Conservation (phyloP, 2,797 vertebrate genomes). For the Sphenodon punctatus region DNA sequence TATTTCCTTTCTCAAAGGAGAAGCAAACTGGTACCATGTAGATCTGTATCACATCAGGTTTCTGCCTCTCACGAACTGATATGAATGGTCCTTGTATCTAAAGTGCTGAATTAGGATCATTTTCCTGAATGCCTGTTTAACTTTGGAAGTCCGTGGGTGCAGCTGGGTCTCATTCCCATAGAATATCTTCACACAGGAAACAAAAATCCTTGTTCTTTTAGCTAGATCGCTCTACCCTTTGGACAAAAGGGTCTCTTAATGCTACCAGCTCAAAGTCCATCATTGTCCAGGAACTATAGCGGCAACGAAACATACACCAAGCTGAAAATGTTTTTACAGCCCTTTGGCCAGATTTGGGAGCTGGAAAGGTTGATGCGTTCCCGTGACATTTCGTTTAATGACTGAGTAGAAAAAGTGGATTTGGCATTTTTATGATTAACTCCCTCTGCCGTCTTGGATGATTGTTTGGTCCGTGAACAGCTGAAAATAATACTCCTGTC, state of each 20-base stretch:
- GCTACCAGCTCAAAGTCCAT: background rate
- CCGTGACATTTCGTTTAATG: rapidly evolving
- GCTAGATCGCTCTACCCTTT: rapidly evolving
- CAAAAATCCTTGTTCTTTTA: background rate
- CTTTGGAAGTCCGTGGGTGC: background rate
- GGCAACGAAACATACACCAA: background rate
- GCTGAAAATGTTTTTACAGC: background rate
- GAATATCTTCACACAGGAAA: no score
- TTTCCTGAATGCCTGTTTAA: background rate
- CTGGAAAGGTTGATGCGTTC: background rate
- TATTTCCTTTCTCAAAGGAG: background rate
- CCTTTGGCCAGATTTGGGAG: background rate
- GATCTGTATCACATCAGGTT: rapidly evolving
- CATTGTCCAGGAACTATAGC: rapidly evolving
- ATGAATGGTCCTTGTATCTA: background rate
- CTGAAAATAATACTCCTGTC: background rate
- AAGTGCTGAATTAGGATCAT: background rate
- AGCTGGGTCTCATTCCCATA: background rate
- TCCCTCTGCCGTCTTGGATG: background rate
- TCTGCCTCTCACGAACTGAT: background rate
- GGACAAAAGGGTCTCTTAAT: background rate
- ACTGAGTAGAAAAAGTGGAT: background rate
- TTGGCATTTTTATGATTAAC: background rate
- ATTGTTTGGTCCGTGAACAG: slow-evolving; percentile 12
- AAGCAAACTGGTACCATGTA: background rate